Conservation (phyloP, 2,797 vertebrate genomes). For the Gouania willdenowi region DNA sequence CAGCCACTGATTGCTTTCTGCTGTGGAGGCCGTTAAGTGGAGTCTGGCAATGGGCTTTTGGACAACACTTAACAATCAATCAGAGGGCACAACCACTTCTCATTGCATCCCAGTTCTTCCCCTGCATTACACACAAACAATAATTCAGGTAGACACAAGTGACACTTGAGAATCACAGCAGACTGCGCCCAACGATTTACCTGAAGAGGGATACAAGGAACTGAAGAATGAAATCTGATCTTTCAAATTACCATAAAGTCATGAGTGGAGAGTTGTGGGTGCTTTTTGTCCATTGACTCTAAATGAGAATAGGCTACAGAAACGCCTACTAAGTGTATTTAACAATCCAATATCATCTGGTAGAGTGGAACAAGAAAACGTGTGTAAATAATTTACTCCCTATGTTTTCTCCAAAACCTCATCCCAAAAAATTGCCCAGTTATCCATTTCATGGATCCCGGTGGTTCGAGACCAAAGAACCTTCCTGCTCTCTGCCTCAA, state of each 20-base stretch:
- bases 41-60: conserved; percentile 76
- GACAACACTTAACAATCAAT: conserved; percentile 86
- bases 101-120: conserved; percentile 63
- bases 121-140: conserved; percentile 75
- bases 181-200: conserved; percentile 56
- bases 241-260: conserved; percentile 61
- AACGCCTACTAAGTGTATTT: conserved; percentile 18
- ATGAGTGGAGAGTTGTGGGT: conserved; percentile 32
- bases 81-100: conserved; percentile 71
- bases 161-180: conserved; percentile 73
- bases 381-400: not conserved
- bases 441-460: conserved; percentile 30
- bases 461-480: conserved; percentile 7
- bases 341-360: conserved; percentile 16
- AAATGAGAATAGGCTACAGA: conserved; percentile 14
- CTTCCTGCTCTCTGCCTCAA: conserved; percentile 23
- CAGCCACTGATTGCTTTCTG: conserved; percentile 82
- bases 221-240: conserved; percentile 40
- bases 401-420: conserved; percentile 5
- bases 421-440: conserved; percentile 11
- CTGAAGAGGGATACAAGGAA: conserved; percentile 41
- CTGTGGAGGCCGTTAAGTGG: conserved; percentile 78
- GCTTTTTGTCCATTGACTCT: conserved; percentile 45
- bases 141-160: conserved; percentile 79
- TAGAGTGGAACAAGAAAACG: conserved; percentile 9